A percentile compares a stretch with the other conserved stretches of the same genome.
Evolutionary conservation across 2,113 vertebrate genomes (phyloP).

Genomic region (Cyanistes caeruleus): DNA sequence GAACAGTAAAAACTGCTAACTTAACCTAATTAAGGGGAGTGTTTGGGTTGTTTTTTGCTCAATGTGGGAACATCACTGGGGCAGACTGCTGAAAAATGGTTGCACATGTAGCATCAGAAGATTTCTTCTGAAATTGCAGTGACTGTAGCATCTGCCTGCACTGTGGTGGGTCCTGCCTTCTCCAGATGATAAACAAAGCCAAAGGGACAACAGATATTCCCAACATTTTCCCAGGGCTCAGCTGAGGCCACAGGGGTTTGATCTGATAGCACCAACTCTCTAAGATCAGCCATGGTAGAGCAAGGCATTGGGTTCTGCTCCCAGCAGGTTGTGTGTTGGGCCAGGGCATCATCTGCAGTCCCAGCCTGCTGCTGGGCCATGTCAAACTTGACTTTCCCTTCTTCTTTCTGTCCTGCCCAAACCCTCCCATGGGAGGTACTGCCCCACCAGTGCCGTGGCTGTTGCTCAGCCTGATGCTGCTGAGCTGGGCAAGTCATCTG

Average conservation of each 20-base stretch:
- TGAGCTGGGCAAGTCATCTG: neutral
- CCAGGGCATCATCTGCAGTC: fast-evolving
- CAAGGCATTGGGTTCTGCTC: neutral
- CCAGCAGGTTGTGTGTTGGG: neutral
- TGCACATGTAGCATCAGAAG: neutral
- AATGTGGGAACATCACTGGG: neutral
- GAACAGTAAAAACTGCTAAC: neutral
- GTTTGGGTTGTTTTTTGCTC: neutral
- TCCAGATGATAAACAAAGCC: neutral
- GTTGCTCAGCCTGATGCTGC: neutral
- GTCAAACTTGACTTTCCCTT: neutral
- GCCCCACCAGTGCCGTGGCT: neutral
- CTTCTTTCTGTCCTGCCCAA: neutral
- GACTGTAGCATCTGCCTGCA: neutral
- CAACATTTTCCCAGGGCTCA: neutral
- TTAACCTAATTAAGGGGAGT: neutral
- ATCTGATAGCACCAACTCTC: neutral
- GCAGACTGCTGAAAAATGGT: neutral
- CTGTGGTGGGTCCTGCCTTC: conserved; percentile 23
- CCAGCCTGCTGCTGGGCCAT: neutral
- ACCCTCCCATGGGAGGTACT: neutral
- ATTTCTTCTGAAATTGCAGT: neutral
- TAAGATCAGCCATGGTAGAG: neutral
- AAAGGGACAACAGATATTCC: neutral
- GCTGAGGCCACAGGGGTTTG: neutral